Percentiles rank a stretch among this genome's conserved stretches.
Conservation (phyloP, 2,888 invertebrate genomes). For the Catocala sponsa region DNA sequence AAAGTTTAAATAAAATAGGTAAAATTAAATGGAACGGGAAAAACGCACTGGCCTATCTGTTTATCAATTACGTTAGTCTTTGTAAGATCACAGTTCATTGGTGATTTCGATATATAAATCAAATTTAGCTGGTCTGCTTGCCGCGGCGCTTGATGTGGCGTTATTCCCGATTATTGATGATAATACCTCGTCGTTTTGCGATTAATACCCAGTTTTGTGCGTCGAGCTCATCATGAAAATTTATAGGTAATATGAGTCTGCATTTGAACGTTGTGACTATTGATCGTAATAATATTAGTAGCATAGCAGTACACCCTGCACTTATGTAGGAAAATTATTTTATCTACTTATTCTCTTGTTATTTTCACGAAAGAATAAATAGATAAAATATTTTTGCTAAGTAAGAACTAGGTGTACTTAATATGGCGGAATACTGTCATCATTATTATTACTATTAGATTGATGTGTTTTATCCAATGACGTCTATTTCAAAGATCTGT, state of each 20-base stretch:
- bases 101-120: conserved; percentile 66
- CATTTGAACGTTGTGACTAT: background rate
- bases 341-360: no score
- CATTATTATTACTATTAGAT: no score
- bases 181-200: conserved; percentile 21
- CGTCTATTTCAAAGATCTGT: no score
- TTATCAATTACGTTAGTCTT: conserved; percentile 39
- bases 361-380: no score
- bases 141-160: conserved; percentile 31
- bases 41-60: background rate
- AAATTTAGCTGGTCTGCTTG: conserved; percentile 64
- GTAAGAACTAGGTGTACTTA: no score
- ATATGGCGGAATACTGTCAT: no score
- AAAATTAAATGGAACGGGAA: no score
- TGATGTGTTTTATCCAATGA: no score
- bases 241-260: conserved; percentile 4
- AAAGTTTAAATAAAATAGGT: no score
- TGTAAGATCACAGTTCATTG: conserved; percentile 63
- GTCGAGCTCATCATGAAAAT: conserved; percentile 14
- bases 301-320: no score
- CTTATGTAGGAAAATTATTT: no score
- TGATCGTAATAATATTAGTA: background rate
- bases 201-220: conserved; percentile 23
- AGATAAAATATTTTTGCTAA: no score
- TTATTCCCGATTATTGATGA: conserved; percentile 37